Base-by-base conservation (phyloP, 2,797 vertebrate genomes). In the Acipenser ruthenus region DNA sequence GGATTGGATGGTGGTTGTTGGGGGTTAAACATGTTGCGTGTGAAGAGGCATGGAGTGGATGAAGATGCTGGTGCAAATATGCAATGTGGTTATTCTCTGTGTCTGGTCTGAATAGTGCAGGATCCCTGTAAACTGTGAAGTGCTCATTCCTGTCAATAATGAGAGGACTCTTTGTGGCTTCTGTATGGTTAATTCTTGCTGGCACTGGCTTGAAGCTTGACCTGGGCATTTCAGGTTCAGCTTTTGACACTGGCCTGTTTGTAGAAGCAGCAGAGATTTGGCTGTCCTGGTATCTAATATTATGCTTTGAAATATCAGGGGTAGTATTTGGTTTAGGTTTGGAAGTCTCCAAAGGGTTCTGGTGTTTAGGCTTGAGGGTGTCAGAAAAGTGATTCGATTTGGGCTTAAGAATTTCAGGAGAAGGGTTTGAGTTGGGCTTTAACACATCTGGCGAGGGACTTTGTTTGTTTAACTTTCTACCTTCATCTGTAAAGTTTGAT, bases 71-170 rank as follows among this genome's bases (percentile, higher is more conserved):
- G 79, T 93, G 94, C 78, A 97, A 89, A 74, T 95, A 99, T 53
- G 94, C 83, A 37, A 37, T 37, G 23, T 37, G 23, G 23, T 37
- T 37, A 37, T 37, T 83, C 78, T 94, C 94, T 13, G 91, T 71
- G 67, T 97, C 93, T 50, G 93, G 87, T 69, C 92, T 91, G 74
- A 97, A 88, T 79, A 99, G 89, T 9, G 93, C 90, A 58, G 97
- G 95, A 84, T 99, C 97, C 78, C 96, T 92, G 86, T 99, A 99
- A 73, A 98, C 90, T 1, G 92, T 97, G 82, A 99, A 99, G 80
- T 94, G 95, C 83, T 99, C 95, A 0, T 98, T 97, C 87, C 94
- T 99, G 81, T 99, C 94, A 61, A 99, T 94, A 73, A 99, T 94
- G 77, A 99, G 90, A 51, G 94, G 94, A 75, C 93, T 98, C 87